A percentile compares a stretch with the other conserved stretches of the same genome.
Conservation (phyloP, 2,113 vertebrate species). For the Alexandromys fortis region DNA sequence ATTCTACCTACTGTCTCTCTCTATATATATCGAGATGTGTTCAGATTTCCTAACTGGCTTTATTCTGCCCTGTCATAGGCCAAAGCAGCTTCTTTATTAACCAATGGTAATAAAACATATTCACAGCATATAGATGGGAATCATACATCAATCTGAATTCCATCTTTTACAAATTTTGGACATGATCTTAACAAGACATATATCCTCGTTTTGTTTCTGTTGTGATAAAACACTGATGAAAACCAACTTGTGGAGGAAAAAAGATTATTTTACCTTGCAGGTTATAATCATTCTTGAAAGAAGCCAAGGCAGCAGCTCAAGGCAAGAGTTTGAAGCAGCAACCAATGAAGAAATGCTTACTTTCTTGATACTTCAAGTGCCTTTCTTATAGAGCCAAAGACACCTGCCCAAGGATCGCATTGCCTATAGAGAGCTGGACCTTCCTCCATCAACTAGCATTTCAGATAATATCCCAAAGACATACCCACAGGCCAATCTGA, state of each 20-base stretch:
- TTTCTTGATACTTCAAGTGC: too few species aligned
- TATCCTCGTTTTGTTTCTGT: background rate
- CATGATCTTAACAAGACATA: background rate
- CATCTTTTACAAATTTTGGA: background rate
- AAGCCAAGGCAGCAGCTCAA: background rate
- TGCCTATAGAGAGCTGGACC: background rate
- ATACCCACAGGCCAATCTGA: background rate
- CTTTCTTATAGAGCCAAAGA: background rate
- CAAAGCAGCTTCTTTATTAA: too few species aligned
- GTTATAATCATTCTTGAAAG: background rate
- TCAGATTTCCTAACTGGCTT: too few species aligned
- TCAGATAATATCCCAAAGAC: background rate
- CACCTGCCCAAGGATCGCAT: background rate
- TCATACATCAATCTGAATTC: background rate
- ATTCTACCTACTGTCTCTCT: too few species aligned
- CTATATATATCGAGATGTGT: too few species aligned
- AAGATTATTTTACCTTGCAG: background rate
- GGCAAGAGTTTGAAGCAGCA: background rate
- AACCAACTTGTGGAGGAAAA: background rate
- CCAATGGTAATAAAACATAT: too few species aligned
- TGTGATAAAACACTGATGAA: background rate
- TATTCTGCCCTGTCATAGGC: too few species aligned
- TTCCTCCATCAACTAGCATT: background rate
- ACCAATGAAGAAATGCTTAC: background rate
- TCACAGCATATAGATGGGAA: too few species aligned